Conservation (phyloP, 1,140 invertebrate species). For the Spodoptera frugiperda region DNA sequence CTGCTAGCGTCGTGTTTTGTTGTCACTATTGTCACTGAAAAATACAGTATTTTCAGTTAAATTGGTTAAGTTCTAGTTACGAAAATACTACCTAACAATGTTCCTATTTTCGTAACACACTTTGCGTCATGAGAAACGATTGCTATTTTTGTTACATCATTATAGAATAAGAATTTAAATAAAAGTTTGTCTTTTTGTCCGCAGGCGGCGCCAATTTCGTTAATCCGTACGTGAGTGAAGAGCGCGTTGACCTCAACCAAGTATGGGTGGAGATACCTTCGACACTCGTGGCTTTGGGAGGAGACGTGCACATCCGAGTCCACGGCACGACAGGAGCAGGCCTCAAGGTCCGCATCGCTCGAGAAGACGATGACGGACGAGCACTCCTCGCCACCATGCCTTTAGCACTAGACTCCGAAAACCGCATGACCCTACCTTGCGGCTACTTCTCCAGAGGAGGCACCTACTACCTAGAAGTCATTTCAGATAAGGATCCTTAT, state of each 20-base stretch:
- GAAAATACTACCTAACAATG: too few relatives aligned
- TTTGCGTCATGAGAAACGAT: too few relatives aligned
- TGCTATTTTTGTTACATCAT: too few relatives aligned
- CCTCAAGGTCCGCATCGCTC: constrained; percentile 76
- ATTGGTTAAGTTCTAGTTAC: too few relatives aligned
- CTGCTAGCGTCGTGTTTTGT: too few relatives aligned
- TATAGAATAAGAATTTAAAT: too few relatives aligned
- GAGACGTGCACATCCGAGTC: constrained; percentile 88
- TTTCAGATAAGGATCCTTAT: constrained; percentile 81
- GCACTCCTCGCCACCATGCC: constrained; percentile 89
- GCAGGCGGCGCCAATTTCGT: constrained; percentile 74
- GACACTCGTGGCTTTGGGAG: constrained; percentile 89
- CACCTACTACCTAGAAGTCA: constrained; percentile 80
- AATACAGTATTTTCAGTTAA: too few relatives aligned
- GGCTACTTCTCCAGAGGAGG: constrained; percentile 90
- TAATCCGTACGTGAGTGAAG: constrained; percentile 75
- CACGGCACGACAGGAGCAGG: constrained; percentile 71
- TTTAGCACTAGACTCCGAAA: constrained; percentile 84
- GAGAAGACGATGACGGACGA: constrained; percentile 87
- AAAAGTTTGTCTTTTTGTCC: constrained; percentile 35
- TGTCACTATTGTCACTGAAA: too few relatives aligned
- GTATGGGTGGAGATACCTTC: constrained; percentile 86
- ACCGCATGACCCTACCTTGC: constrained; percentile 88
- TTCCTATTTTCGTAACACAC: too few relatives aligned
- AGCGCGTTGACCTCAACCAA: constrained; percentile 72